phyloP scores from a whole-genome alignment of 2,888 invertebrate genomes.

The Eupithecia exiguata region DNA sequence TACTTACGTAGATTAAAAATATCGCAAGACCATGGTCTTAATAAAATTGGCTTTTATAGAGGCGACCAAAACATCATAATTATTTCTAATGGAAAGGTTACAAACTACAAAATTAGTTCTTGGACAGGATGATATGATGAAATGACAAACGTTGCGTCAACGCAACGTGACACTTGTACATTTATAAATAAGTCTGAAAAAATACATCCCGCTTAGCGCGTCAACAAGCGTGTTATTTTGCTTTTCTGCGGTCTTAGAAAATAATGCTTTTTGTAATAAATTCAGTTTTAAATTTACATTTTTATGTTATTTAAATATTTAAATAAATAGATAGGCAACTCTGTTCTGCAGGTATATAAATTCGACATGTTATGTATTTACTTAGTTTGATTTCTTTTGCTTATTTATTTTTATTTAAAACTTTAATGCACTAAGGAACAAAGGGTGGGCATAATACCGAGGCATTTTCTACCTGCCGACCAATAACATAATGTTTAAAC shows the following conservation, averaged over 20 bases:
- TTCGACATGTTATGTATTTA: no score
- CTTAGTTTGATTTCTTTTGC: no score
- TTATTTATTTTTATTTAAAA: no score
- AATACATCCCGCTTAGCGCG: neutral
- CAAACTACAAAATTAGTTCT: conserved; percentile 15
- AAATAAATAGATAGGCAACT: neutral
- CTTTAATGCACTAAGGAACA: no score
- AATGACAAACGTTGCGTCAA: conserved; percentile 16
- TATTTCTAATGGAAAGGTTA: neutral
- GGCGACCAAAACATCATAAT: neutral
- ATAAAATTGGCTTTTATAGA: neutral
- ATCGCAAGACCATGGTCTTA: no score
- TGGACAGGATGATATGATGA: conserved; percentile 21
- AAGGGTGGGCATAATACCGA: no score
- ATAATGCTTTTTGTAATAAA: neutral
- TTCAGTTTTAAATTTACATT: neutral
- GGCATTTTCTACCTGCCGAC: no score
- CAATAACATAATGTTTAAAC: no score
- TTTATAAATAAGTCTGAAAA: conserved; percentile 17
- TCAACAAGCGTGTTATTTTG: neutral
- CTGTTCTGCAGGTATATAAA: no score
- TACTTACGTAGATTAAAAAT: no score
- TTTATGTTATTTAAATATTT: neutral
- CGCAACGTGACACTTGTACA: neutral
- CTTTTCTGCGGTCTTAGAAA: neutral